A percentile compares a stretch with the other conserved stretches of the same genome.
Evolutionary conservation across 2,113 vertebrate species (phyloP).

Genomic region (Ceyx melanurus): DNA sequence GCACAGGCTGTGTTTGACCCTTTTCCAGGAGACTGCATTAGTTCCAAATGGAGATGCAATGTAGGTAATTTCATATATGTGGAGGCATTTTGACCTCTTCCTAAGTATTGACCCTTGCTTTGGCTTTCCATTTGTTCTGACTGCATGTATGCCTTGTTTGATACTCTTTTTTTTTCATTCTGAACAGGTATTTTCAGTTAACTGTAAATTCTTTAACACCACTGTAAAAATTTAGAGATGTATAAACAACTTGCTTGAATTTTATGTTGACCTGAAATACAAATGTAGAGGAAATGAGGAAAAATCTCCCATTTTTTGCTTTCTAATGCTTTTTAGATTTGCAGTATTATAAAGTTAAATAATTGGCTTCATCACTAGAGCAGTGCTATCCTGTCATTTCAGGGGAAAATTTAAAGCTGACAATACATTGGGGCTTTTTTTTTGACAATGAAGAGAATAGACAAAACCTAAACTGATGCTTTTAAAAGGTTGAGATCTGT

Average conservation of each 20-base stretch:
- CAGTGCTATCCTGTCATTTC: background rate
- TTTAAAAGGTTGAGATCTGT: background rate
- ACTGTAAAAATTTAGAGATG: background rate
- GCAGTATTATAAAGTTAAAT: background rate
- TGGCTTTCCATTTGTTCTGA: background rate
- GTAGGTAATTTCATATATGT: background rate
- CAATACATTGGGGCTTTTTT: background rate
- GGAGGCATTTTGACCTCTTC: background rate
- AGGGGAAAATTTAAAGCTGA: background rate
- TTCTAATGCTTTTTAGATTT: background rate
- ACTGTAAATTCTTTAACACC: background rate
- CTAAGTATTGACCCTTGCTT: background rate
- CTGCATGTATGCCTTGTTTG: background rate
- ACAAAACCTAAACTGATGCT: background rate
- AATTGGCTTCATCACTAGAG: background rate
- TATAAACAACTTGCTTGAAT: background rate
- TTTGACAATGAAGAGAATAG: background rate
- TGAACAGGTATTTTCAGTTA: background rate
- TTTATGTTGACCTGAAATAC: background rate
- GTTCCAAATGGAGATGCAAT: background rate
- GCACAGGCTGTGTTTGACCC: background rate
- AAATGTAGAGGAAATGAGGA: background rate
- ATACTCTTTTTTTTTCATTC: background rate
- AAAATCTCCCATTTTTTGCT: background rate
- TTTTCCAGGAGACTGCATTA: background rate